Evolutionary conservation across 2,113 vertebrate species (phyloP), one percentile per base, ranked within the genome.

Genomic region (Alouatta palliata): DNA sequence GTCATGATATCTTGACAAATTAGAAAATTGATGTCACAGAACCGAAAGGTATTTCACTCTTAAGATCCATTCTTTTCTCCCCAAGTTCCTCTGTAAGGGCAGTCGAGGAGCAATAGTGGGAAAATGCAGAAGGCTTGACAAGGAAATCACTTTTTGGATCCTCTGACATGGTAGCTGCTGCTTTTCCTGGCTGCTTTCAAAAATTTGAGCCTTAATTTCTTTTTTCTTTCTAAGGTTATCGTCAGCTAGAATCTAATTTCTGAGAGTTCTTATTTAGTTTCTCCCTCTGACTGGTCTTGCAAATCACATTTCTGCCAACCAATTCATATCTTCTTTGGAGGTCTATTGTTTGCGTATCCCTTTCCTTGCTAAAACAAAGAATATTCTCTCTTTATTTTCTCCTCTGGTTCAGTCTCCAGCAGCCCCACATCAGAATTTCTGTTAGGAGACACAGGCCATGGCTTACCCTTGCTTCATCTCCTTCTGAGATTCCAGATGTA

Each of bases 401-500:
- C 56, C 4, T 70, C 25, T 91, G 35, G 11, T 5, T 93, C 25
- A 45, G 19, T 54, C 3, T 70, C 8, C 56, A 20, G 8, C 6
- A 86, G 11, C 21, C 13, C 11, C 66, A 10, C 8, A 88, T 64
- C n/a, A 95, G 17, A 40, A 76, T 70, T 91, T 7, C 52, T 91
- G 3, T 68, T 89, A 77, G 21, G n/a, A 95, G 54, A 10, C 25
- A 93, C 32, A 75, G 5, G 13, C 9, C 16, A 88, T 89, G 10
- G 37, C 6, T 83, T 93, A 13, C 13, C 21, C 6, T 68, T 87
- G 1, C 35, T 2, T 5, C 35, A 71, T 70, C 12, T 8, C 37
- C 40, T 64, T 82, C 47, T 66, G 64, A 86, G n/a, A 90, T 45
- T 91, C 58, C 19, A 94, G 66, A 92, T 95, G 27, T 81, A 89